Conservation (phyloP, 2,113 vertebrate species). For the Carassius carassius region DNA sequence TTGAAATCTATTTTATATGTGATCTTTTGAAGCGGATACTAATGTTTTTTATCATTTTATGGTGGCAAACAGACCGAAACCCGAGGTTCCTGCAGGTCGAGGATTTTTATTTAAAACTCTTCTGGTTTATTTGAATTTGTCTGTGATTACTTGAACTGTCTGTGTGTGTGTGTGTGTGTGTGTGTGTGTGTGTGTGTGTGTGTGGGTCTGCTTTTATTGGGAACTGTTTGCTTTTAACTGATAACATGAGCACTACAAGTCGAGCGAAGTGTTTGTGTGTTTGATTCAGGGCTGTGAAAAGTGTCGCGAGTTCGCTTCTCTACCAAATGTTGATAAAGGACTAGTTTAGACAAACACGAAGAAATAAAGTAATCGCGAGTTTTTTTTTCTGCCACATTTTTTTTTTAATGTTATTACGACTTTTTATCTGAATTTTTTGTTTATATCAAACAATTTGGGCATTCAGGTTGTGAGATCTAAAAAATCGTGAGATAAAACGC, state of each 20-base stretch:
- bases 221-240: conserved; percentile 35
- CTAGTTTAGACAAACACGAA: neutral
- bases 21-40: conserved; percentile 9
- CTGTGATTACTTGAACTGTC: conserved; percentile 59
- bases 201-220: conserved; percentile 42
- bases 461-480: too few species aligned
- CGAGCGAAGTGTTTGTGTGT: neutral
- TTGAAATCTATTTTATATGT: conserved; percentile 41
- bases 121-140: conserved; percentile 30
- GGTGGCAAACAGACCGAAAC: conserved; percentile 10
- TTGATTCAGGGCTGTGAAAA: conserved; percentile 44
- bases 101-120: conserved; percentile 23
- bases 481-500: too few species aligned
- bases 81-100: conserved; percentile 31
- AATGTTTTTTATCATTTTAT: conserved; percentile 39
- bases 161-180: conserved; percentile 35
- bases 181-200: neutral
- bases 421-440: too few species aligned
- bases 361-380: too few species aligned
- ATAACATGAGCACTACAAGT: conserved; percentile 44
- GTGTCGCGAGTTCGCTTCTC: conserved; percentile 26
- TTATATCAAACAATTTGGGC: too few species aligned
- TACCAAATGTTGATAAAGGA: conserved; percentile 43
- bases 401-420: too few species aligned
- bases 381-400: too few species aligned